Percentiles rank a stretch among this genome's conserved stretches.
These are phyloP conservation scores for Dynastes grantii DNA, from an alignment of 2,888 invertebrate species.

Conservation along the genomic window DNA sequence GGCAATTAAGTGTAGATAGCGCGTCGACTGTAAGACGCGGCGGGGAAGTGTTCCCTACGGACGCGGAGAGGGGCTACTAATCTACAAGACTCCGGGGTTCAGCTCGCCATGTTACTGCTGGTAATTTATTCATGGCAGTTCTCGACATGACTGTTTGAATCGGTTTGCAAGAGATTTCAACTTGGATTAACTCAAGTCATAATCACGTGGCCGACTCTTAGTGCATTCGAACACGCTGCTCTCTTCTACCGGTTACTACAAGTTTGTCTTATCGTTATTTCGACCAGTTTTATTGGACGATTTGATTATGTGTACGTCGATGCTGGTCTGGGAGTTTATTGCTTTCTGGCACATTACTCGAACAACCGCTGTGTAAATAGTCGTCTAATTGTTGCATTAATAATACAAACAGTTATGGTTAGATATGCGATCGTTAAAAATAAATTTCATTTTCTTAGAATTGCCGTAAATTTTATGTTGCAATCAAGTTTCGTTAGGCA, in stretches of 20 bases:
- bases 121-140: slow-evolving; percentile 70
- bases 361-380: slow-evolving; percentile 13
- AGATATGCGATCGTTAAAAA: too few relatives aligned
- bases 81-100: slow-evolving; percentile 66
- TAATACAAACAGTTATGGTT: too few relatives aligned
- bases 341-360: slow-evolving; percentile 30
- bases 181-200: slow-evolving; percentile 69
- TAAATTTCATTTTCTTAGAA: too few relatives aligned
- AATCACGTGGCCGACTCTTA: slow-evolving; percentile 62
- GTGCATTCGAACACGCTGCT: slow-evolving; percentile 39
- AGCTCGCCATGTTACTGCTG: slow-evolving; percentile 63
- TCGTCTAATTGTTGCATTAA: too few relatives aligned
- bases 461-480: too few relatives aligned
- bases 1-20: slow-evolving; percentile 46
- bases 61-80: slow-evolving; percentile 64
- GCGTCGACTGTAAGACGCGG: slow-evolving; percentile 64
- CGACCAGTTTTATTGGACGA: slow-evolving; percentile 49
- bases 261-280: slow-evolving; percentile 31
- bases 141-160: slow-evolving; percentile 68
- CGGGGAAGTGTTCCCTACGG: slow-evolving; percentile 68
- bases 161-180: slow-evolving; percentile 69
- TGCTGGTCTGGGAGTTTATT: slow-evolving; percentile 31
- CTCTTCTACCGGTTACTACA: slow-evolving; percentile 23
- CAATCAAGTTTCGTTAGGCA: too few relatives aligned
- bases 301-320: slow-evolving; percentile 41